These are phyloP conservation scores for Nyleta sp. DNA, from an alignment of 2,888 invertebrate genomes.

Conservation along the genomic window DNA sequence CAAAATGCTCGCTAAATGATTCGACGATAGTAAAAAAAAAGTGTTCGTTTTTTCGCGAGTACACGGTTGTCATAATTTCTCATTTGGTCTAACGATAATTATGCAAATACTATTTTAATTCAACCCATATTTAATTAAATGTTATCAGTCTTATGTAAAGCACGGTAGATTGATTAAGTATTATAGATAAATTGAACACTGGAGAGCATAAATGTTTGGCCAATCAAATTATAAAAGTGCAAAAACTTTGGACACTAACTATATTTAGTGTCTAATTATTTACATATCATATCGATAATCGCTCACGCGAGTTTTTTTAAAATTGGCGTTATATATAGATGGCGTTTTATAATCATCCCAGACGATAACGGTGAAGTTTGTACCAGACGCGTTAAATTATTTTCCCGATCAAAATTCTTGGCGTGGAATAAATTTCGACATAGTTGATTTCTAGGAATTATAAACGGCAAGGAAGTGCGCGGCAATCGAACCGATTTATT, in stretches of 20 bases:
- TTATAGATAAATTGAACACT: constrained; percentile 28
- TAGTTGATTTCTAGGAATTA: neutral
- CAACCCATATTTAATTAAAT: constrained; percentile 48
- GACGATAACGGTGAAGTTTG: neutral
- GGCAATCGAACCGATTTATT: neutral
- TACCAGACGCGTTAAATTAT: constrained; percentile 3
- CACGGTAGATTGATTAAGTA: constrained; percentile 40
- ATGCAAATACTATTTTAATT: constrained; percentile 52
- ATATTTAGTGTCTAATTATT: constrained; percentile 29
- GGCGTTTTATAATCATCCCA: constrained; percentile 10
- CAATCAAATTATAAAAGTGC: constrained; percentile 24
- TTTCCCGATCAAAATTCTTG: neutral
- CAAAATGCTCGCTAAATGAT: constrained; percentile 10
- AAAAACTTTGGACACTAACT: constrained; percentile 19
- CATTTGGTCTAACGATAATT: constrained; percentile 33
- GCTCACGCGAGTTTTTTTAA: neutral
- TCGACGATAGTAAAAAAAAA: constrained; percentile 2
- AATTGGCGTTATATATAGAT: constrained; percentile 9
- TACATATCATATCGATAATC: constrained; percentile 38
- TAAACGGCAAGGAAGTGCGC: neutral
- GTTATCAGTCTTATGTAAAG: constrained; percentile 40
- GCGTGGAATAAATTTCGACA: neutral
- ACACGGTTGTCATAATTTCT: constrained; percentile 26
- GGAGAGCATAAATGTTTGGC: constrained; percentile 13
- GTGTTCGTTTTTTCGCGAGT: neutral